Percentiles rank a stretch among this genome's conserved stretches.
phyloP scores from a whole-genome alignment of 1,140 invertebrate genomes.

The Drosophila pseudoobscura region DNA sequence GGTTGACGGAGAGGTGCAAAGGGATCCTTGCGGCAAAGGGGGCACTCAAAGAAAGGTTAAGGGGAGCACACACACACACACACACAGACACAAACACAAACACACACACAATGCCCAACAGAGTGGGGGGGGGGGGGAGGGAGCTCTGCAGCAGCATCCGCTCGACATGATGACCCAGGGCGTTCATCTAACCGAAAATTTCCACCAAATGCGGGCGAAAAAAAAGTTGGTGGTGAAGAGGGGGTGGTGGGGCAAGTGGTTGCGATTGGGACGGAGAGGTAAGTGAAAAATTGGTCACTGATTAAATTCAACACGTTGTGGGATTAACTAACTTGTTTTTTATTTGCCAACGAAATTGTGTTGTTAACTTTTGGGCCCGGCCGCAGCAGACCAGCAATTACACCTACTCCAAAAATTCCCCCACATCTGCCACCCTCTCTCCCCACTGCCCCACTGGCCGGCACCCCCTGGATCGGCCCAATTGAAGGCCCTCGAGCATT shows the following conservation, averaged over 20 bases:
- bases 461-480: background rate
- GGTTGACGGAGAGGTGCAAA: background rate
- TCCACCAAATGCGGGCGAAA: background rate
- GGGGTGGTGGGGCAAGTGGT: background rate
- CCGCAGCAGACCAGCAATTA: constrained; percentile 68
- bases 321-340: constrained; percentile 82
- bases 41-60: background rate
- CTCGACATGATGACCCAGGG: too few relatives aligned
- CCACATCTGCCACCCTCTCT: background rate
- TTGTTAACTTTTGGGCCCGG: constrained; percentile 63
- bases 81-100: too few relatives aligned
- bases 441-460: too few relatives aligned
- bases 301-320: constrained; percentile 81
- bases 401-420: constrained; percentile 18
- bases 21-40: too few relatives aligned
- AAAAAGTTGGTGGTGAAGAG: background rate
- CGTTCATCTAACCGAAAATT: too few relatives aligned
- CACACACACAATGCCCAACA: too few relatives aligned
- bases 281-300: constrained; percentile 80
- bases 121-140: too few relatives aligned
- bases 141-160: too few relatives aligned
- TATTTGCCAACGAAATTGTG: constrained; percentile 76
- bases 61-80: background rate
- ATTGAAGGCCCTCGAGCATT: constrained; percentile 59
- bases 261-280: constrained; percentile 19